A percentile compares a stretch with the other conserved stretches of the same genome.
Evolutionary conservation across 1,140 invertebrate genomes (phyloP).

Genomic region (Penaeus chinensis): DNA sequence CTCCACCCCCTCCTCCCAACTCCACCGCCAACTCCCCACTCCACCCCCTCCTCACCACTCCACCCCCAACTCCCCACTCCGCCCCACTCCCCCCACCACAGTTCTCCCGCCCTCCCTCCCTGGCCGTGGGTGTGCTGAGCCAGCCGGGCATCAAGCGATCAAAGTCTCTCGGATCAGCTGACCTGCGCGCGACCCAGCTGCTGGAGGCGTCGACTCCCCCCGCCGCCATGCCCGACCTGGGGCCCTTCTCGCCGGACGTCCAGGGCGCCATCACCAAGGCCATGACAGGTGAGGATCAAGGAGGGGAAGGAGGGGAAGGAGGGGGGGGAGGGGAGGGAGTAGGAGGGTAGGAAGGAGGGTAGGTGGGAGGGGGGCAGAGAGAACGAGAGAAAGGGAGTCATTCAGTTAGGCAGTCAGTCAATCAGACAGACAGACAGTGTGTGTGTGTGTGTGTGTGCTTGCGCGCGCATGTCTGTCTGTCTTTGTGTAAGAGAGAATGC

Average conservation of each 20-base stretch:
- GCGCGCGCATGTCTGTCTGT: too few species aligned
- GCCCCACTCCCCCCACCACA: not conserved
- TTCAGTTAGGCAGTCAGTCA: not conserved
- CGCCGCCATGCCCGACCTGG: conserved; percentile 78
- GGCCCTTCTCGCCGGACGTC: conserved; percentile 78
- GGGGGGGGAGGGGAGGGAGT: too few species aligned
- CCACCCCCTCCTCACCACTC: too few species aligned
- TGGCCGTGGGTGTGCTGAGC: conserved; percentile 32
- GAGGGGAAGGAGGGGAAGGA: too few species aligned
- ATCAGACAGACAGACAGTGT: too few species aligned
- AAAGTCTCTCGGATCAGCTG: conserved; percentile 79
- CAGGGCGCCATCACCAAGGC: conserved; percentile 76
- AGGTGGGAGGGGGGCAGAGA: not conserved
- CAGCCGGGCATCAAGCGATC: conserved; percentile 76
- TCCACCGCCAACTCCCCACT: too few species aligned
- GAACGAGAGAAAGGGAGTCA: too few species aligned
- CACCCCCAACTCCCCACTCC: conserved; percentile 27
- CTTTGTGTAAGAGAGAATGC: too few species aligned
- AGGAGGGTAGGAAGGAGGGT: too few species aligned
- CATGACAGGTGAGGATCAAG: conserved; percentile 63
- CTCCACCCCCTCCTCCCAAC: not conserved
- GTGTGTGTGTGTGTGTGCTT: too few species aligned
- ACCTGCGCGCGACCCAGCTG: conserved; percentile 65
- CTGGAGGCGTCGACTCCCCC: conserved; percentile 65
- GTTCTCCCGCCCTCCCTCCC: conserved; percentile 30